Percentiles rank a stretch among this genome's conserved stretches.
Conservation (phyloP, 2,888 invertebrate genomes). For the Gibbula magus region DNA sequence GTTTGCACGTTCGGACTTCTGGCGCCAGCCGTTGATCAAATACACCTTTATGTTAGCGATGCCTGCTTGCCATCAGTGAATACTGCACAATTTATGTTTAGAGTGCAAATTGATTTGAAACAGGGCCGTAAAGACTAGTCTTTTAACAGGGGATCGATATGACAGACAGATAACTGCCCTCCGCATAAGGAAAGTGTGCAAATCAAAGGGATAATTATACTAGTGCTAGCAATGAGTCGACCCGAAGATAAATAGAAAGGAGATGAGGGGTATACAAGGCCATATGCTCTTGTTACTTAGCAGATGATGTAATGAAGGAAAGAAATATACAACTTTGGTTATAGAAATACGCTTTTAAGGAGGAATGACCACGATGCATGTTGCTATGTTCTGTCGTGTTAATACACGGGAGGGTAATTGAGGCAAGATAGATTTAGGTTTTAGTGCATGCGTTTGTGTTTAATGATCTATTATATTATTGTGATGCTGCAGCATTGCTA, state of each 20-base stretch:
- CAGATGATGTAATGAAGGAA: too few relatives aligned
- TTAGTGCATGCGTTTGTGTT: too few relatives aligned
- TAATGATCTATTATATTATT: too few relatives aligned
- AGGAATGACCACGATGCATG: too few relatives aligned
- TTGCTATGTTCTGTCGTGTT: too few relatives aligned
- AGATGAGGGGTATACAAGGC: too few relatives aligned
- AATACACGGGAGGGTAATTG: too few relatives aligned
- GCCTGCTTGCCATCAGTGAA: conserved; percentile 8
- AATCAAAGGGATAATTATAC: conserved; percentile 5
- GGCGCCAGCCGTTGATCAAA: conserved; percentile 28
- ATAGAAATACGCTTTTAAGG: too few relatives aligned
- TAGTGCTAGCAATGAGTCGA: background rate
- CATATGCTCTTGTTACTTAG: too few relatives aligned
- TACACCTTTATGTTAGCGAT: conserved; percentile 16
- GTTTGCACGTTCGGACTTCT: conserved; percentile 20
- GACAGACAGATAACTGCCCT: conserved; percentile 5
- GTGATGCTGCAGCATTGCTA: too few relatives aligned
- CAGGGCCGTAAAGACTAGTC: background rate
- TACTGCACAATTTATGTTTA: conserved; percentile 22
- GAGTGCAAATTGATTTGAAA: conserved; percentile 28
- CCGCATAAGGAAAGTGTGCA: background rate
- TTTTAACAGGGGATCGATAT: conserved; percentile 22
- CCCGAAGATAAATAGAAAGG: background rate
- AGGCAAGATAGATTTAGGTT: too few relatives aligned
- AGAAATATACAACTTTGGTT: too few relatives aligned